These are phyloP conservation scores for Zygaena filipendulae DNA, from an alignment of 2,888 invertebrate genomes.

Conservation along the genomic window DNA sequence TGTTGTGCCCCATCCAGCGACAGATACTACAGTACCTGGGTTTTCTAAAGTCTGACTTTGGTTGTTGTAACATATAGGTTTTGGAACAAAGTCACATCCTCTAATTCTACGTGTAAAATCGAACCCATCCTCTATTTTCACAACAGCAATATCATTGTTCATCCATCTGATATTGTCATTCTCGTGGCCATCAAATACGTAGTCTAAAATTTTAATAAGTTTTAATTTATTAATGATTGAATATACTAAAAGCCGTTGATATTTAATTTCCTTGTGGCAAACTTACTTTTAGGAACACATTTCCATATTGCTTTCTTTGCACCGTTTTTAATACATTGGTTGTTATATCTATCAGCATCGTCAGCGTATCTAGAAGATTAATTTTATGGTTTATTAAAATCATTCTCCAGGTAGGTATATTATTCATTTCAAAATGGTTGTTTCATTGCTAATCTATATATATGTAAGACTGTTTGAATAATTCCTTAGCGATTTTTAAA, in stretches of 20 bases:
- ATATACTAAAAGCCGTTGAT: not conserved
- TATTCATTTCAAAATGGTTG: too few relatives aligned
- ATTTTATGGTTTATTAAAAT: too few relatives aligned
- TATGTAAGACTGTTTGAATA: too few relatives aligned
- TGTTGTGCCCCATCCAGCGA: conserved; percentile 53
- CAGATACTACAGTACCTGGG: conserved; percentile 32
- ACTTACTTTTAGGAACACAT: conserved; percentile 53
- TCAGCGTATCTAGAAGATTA: conserved; percentile 38
- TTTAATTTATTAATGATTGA: conserved; percentile 1
- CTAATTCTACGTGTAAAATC: conserved; percentile 40
- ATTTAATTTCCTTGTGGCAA: not conserved
- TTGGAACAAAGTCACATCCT: conserved; percentile 49
- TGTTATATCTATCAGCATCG: conserved; percentile 42
- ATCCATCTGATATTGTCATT: conserved; percentile 56
- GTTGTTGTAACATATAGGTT: conserved; percentile 47
- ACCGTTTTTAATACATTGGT: conserved; percentile 49
- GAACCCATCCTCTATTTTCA: conserved; percentile 49
- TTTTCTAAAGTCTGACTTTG: conserved; percentile 45
- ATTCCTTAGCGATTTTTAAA: too few relatives aligned
- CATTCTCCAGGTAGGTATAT: too few relatives aligned
- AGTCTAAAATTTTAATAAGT: conserved; percentile 31
- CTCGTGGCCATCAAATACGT: conserved; percentile 50
- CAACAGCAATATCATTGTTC: conserved; percentile 54
- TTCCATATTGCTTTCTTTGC: conserved; percentile 57
- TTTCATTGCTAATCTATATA: too few relatives aligned